Percentiles rank a stretch among this genome's conserved stretches.
These are phyloP conservation scores for Gavialis gangeticus DNA, from an alignment of 2,113 vertebrate species.

Conservation along the genomic window DNA sequence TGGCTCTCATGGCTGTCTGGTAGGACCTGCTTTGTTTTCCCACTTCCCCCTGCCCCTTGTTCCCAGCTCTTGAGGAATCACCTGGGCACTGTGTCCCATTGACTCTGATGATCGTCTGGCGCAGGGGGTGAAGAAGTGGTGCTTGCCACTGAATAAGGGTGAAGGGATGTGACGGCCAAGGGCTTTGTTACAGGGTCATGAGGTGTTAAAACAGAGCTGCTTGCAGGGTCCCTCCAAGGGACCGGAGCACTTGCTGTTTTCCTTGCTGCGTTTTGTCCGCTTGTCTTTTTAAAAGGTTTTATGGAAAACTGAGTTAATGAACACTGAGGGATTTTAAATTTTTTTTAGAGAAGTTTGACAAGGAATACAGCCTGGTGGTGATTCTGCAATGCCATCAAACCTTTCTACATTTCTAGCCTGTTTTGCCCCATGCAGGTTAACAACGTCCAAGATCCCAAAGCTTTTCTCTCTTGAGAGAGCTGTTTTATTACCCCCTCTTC, in stretches of 20 bases:
- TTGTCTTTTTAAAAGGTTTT: not conserved
- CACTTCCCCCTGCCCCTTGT: not conserved
- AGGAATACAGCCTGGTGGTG: not conserved
- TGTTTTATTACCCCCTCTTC: not conserved
- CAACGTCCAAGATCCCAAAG: slow-evolving; percentile 18
- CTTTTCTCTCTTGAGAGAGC: not conserved
- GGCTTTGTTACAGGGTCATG: not conserved
- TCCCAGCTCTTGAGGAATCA: not conserved
- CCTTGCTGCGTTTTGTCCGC: not conserved
- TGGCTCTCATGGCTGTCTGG: not conserved
- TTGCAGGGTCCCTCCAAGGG: not conserved
- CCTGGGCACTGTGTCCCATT: not conserved
- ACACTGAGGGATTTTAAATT: slow-evolving; percentile 4
- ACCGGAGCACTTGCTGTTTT: fast-evolving
- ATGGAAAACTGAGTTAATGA: not conserved
- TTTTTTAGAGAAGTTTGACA: not conserved
- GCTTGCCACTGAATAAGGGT: not conserved
- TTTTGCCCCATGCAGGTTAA: not conserved
- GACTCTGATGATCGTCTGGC: not conserved
- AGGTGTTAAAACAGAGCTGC: not conserved
- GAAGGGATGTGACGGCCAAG: not conserved
- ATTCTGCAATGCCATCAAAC: not conserved
- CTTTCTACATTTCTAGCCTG: not conserved
- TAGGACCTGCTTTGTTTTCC: fast-evolving
- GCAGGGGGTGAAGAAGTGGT: not conserved